These are phyloP conservation scores for Nothura maculosa DNA, from an alignment of 2,797 vertebrate species.

Conservation along the genomic window DNA sequence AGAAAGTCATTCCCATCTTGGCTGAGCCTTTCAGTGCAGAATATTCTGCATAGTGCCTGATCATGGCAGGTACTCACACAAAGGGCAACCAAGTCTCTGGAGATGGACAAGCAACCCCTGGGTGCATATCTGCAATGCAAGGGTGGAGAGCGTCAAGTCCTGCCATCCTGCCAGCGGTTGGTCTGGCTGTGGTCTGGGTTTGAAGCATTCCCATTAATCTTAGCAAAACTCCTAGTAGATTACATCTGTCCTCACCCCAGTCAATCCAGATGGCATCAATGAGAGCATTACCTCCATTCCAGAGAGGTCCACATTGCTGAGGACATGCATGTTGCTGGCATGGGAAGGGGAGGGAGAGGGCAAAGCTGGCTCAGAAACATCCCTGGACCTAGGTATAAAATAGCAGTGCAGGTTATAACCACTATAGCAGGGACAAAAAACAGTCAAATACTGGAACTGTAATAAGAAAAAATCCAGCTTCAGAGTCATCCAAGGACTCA, in stretches of 20 bases:
- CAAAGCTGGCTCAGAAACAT: neutral
- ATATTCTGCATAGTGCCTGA: neutral
- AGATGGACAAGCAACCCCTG: neutral
- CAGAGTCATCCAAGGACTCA: neutral
- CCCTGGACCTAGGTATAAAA: neutral
- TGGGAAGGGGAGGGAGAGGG: neutral
- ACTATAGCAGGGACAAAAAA: fast-evolving
- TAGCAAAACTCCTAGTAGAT: neutral
- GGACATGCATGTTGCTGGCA: neutral
- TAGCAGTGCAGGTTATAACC: neutral
- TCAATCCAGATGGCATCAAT: neutral
- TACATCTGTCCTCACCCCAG: fast-evolving
- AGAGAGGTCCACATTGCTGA: neutral
- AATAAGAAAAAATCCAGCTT: neutral
- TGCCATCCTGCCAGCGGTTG: fast-evolving
- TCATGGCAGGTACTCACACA: neutral
- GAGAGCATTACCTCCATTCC: neutral
- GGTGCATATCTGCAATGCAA: neutral
- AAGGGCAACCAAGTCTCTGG: neutral
- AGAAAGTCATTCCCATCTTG: neutral
- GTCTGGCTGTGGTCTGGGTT: neutral
- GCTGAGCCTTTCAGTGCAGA: neutral
- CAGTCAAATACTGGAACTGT: neutral
- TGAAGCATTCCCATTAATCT: neutral
- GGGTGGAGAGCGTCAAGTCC: neutral